Evolutionary conservation across 2,888 invertebrate genomes (phyloP), one percentile per base, ranked within the genome.

Genomic region (Petrolisthes cinctipes): DNA sequence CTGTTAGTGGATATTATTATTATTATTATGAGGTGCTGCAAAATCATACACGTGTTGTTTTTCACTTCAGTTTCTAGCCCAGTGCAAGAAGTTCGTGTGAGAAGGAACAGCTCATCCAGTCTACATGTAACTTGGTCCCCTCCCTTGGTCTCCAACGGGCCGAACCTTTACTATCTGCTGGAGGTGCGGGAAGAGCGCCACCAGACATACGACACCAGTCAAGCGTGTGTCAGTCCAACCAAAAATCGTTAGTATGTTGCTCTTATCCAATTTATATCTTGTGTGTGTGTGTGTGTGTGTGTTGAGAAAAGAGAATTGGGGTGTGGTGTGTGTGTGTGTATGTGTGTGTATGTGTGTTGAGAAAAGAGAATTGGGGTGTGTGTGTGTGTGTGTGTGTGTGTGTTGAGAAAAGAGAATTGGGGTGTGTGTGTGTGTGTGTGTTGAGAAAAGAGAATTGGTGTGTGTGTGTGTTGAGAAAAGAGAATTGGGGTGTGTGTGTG

Each of bases 201-300:
- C 61, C 14, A 6, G 7, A 6, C 7, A 6, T 14, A 61, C 7
- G 14, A 61, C 61, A 61, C 61, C 6, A 61, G 14, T 6, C 6
- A 61, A 9, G 61, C 61, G 14, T 61, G 61, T 14, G 61, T 14
- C 6, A 14, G 14, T 6, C 6, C 61, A 14, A 9, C 6, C 14
- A 61, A 61, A 14, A n/a, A n/a, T n/a, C n/a, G n/a, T n/a, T n/a
- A n/a, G n/a, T n/a, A n/a, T 61, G 14, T 61, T 61, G 61, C 14
- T 9, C 14, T 61, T 9, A 9, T 61, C 7, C 61, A 61, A 14
- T 61, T 6, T 9, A 61, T 14, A 61, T 6, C 14, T 6, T 61
- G 61, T 61, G 61, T 61, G 61, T 61, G 61, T 61, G 61, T 61
- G 61, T 61, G 61, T 61, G 61, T 61, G 61, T 61, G 61, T 61